Evolutionary conservation across 2,113 vertebrate species (phyloP).

Genomic region (Caloenas nicobarica): DNA sequence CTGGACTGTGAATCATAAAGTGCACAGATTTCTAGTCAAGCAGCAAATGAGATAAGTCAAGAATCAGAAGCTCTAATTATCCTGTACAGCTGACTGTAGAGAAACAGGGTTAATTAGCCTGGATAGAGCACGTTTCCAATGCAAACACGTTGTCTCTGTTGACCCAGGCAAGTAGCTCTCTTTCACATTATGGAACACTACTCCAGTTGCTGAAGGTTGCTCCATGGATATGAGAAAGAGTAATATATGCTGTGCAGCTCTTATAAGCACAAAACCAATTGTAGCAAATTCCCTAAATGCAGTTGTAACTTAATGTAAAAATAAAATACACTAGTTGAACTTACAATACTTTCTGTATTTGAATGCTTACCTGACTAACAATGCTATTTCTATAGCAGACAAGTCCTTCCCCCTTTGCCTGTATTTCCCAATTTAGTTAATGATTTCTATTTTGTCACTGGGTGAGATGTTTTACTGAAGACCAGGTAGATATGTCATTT

Average conservation of each 20-base stretch:
- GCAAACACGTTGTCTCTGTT: not conserved
- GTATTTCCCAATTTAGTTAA: not conserved
- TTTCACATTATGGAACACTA: not conserved
- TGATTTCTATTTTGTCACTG: not conserved
- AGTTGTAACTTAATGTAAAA: not conserved
- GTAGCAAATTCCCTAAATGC: not conserved
- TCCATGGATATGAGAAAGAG: not conserved
- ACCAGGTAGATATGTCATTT: not conserved
- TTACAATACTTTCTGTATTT: not conserved
- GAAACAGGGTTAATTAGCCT: not conserved
- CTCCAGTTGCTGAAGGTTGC: not conserved
- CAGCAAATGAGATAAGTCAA: not conserved
- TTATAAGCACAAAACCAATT: not conserved
- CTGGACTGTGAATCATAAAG: not conserved
- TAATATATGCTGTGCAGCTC: not conserved
- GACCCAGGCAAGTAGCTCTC: not conserved
- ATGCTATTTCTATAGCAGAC: not conserved
- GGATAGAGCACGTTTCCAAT: not conserved
- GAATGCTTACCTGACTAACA: not conserved
- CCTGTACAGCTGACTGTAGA: not conserved
- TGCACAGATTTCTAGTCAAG: not conserved
- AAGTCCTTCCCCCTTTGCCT: not conserved
- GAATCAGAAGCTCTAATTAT: not conserved
- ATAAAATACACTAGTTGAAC: not conserved
- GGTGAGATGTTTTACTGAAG: not conserved